These are phyloP conservation scores for Macrophya annulata DNA, from an alignment of 2,888 invertebrate species.

Conservation along the genomic window DNA sequence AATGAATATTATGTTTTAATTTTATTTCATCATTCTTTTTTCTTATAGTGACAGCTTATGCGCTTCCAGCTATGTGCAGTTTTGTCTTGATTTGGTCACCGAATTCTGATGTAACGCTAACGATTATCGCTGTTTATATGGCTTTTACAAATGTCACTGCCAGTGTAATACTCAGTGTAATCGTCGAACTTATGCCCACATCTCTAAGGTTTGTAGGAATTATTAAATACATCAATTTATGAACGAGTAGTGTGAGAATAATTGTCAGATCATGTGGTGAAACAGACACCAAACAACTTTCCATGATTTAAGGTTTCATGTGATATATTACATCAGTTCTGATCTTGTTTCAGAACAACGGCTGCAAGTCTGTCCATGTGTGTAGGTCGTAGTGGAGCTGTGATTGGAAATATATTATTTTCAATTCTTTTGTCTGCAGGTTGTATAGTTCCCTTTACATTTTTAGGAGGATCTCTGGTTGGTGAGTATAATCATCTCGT, in stretches of 20 bases:
- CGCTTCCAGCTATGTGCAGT: slow-evolving; percentile 1
- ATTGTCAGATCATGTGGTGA: neutral
- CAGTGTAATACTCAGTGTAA: slow-evolving; percentile 79
- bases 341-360: slow-evolving; percentile 60
- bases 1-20: no score
- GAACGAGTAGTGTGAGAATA: neutral
- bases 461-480: slow-evolving; percentile 82
- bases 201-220: slow-evolving; percentile 56
- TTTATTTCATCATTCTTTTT: neutral
- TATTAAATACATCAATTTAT: neutral
- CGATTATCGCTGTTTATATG: slow-evolving; percentile 55
- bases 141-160: slow-evolving; percentile 73
- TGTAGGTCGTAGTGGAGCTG: slow-evolving; percentile 85
- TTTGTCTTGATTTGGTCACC: slow-evolving; percentile 59
- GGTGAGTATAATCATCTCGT: slow-evolving; percentile 79
- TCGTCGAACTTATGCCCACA: slow-evolving; percentile 66
- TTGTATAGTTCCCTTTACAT: slow-evolving; percentile 86
- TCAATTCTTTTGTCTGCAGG: slow-evolving; percentile 84
- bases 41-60: neutral
- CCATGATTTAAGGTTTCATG: neutral
- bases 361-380: slow-evolving; percentile 84
- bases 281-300: neutral
- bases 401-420: slow-evolving; percentile 85
- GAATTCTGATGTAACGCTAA: slow-evolving; percentile 51
- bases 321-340: neutral